A percentile compares a stretch with the other conserved stretches of the same genome.
These are phyloP conservation scores for Oscheius sp. DNA, from an alignment of 2,888 invertebrate genomes.

Conservation along the genomic window DNA sequence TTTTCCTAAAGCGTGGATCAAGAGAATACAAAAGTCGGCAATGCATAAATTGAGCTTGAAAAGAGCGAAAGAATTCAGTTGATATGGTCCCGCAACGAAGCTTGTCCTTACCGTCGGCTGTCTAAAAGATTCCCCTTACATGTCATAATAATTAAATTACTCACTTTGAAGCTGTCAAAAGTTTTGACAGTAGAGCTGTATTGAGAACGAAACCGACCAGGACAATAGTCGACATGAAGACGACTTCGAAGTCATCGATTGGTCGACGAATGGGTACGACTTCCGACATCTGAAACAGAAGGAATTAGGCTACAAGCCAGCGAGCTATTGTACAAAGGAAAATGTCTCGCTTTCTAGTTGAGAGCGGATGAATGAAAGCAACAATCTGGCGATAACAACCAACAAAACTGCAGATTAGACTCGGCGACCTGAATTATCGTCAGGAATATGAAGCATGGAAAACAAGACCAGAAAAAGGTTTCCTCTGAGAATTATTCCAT, in stretches of 20 bases:
- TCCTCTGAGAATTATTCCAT: too few species aligned
- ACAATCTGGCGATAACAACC: too few species aligned
- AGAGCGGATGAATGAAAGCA: too few species aligned
- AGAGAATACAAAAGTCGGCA: conserved; percentile 62
- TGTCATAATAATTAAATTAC: too few species aligned
- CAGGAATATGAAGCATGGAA: neutral
- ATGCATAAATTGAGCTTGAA: conserved; percentile 63
- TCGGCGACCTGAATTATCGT: neutral
- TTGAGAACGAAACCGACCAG: conserved; percentile 47
- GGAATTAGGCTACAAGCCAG: conserved; percentile 1
- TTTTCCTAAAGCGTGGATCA: conserved; percentile 60
- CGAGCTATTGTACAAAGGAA: too few species aligned
- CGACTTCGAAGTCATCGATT: conserved; percentile 49
- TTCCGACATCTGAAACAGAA: conserved; percentile 3
- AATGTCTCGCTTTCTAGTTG: too few species aligned
- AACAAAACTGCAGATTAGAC: neutral
- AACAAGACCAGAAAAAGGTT: too few species aligned
- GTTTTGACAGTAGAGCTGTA: neutral
- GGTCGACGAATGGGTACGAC: conserved; percentile 12
- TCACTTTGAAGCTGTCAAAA: conserved; percentile 41
- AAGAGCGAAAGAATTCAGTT: conserved; percentile 53
- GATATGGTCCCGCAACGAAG: conserved; percentile 52
- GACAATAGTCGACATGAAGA: conserved; percentile 39
- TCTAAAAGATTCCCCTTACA: too few species aligned
- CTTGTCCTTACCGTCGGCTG: conserved; percentile 49